These are phyloP conservation scores for human (Homo sapiens) DNA, from an alignment of 2,113 vertebrate species.

Conservation along the genomic window GRCh38 chr1:215790501-215791000, in stretches of 20 bases:
- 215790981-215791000: accelerated
- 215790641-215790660: neutral
- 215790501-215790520: neutral
- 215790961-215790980: accelerated
- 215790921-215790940: neutral
- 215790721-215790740: accelerated
- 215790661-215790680: neutral
- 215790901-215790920: neutral
- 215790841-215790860: neutral
- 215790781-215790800: neutral
- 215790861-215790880: neutral
- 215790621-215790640: neutral
- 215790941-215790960: neutral
- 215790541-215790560: neutral
- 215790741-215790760: accelerated
- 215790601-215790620: neutral
- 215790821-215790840: neutral
- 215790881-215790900: neutral
- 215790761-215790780: neutral
- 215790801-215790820: neutral
- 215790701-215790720: neutral
- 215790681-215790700: neutral
- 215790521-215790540: neutral
- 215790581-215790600: neutral
- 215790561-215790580: slow-evolving; percentile 38